phyloP scores from a whole-genome alignment of 2,113 vertebrate genomes.

The Notechis scutatus region DNA sequence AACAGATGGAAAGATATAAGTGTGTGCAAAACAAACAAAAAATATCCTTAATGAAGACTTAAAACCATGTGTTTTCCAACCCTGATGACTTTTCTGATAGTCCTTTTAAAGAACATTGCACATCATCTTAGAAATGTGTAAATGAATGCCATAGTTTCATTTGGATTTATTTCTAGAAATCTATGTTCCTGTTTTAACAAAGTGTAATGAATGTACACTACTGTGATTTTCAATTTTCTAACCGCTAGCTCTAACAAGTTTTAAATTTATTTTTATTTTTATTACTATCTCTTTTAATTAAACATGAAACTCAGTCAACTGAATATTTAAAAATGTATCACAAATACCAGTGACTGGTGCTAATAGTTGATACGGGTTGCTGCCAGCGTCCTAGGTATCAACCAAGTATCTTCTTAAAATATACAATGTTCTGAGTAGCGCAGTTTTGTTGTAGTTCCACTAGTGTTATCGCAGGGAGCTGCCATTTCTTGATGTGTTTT shows the following conservation, averaged over 20 bases:
- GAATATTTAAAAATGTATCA: no score
- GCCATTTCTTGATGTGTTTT: no score
- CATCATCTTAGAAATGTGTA: background rate
- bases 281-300: background rate
- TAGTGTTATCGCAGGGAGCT: no score
- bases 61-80: slow-evolving; percentile 5
- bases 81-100: background rate
- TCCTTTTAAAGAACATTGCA: background rate
- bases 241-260: background rate
- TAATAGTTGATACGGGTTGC: no score
- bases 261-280: background rate
- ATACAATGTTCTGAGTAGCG: no score
- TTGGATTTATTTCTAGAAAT: background rate
- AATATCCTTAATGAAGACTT: background rate
- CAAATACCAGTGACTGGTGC: no score
- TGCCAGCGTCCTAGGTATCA: no score
- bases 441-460: no score
- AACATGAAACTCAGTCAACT: no score
- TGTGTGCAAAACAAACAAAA: background rate
- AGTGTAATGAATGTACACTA: background rate
- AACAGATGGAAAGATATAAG: background rate
- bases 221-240: background rate
- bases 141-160: background rate
- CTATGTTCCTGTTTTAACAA: background rate
- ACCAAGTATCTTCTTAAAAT: no score